Base-by-base conservation (phyloP, 2,113 vertebrate genomes). In the Indri indri region DNA sequence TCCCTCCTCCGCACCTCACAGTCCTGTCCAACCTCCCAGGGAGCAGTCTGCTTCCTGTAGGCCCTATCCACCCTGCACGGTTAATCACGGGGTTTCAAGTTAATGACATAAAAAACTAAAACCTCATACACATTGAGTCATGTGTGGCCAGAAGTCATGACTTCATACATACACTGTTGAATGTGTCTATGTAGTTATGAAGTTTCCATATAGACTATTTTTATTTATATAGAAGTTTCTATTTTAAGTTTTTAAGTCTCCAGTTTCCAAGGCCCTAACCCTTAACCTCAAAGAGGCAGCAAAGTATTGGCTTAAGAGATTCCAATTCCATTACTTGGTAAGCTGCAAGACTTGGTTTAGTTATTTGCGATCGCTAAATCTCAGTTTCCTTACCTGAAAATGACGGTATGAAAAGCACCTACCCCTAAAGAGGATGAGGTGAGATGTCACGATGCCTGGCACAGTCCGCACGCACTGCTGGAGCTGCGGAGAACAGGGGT, bases 261-360 rank as follows among this genome's bases (percentile, higher is more conserved):
- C 94, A 32, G 52, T 79, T 83, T 84, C 73, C 84, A 82, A 85
- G 52, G 45, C 42, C 17, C 54, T 66, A 47, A 65, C 45, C 59
- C 37, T 42, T 32, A 66, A 71, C 42, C 54, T 90, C 54, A 87
- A 50, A 95, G 12, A 70, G 59, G 61, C 42, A 83, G 37, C 37
- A 37, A 71, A 59, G 79, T 8, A 11, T 34, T 2, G 25, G 82
- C 14, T 27, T 34, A 45, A 57, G 50, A 65, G 52, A 82, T 8
- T 20, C 42, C 8, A 10, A n/a, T 63, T 54, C 32, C 47, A 17
- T 23, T 37, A n/a, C 16, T 10, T 47, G 76, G 30, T 8, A 52
- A 52, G 87, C 68, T 23, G 37, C 27, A 82, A 47, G 25, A 25
- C 16, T 3, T 6, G 23, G 66, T 30, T 37, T 37, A 4, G 37